Conservation (phyloP, 2,888 invertebrate genomes). For the Calliphora vomitoria region DNA sequence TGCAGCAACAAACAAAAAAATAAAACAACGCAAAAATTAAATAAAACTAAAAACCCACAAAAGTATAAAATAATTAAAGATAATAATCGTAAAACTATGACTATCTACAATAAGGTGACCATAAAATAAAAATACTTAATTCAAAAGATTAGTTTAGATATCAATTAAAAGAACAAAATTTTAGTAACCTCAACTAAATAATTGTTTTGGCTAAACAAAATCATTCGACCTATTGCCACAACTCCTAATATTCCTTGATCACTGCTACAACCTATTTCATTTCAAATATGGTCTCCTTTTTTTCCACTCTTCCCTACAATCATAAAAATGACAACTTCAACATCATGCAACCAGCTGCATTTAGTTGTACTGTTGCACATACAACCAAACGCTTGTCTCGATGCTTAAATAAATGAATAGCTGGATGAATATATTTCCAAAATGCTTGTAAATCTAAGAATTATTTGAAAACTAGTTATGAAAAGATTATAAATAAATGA, state of each 20-base stretch:
- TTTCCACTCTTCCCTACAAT: neutral
- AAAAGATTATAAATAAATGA: conserved; percentile 53
- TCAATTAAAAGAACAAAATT: no score
- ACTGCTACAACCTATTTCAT: neutral
- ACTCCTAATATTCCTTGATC: neutral
- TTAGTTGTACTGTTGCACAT: neutral
- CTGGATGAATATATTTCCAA: conserved; percentile 19
- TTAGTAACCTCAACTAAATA: no score
- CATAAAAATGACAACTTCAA: conserved; percentile 32
- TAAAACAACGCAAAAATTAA: conserved; percentile 6
- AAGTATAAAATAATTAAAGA: conserved; percentile 47
- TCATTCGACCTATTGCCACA: no score
- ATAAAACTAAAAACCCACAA: conserved; percentile 34
- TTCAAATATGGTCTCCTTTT: conserved; percentile 17
- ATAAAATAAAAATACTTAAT: neutral
- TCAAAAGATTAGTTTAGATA: neutral
- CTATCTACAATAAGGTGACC: neutral
- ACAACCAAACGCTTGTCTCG: neutral
- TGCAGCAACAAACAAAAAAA: neutral
- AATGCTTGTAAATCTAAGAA: conserved; percentile 34
- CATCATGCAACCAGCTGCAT: neutral
- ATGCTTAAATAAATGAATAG: neutral
- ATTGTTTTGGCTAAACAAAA: no score
- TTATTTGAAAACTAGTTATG: conserved; percentile 55
- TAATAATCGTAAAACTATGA: conserved; percentile 31